phyloP scores from a whole-genome alignment of 2,113 vertebrate species.

The Pionites leucogaster region DNA sequence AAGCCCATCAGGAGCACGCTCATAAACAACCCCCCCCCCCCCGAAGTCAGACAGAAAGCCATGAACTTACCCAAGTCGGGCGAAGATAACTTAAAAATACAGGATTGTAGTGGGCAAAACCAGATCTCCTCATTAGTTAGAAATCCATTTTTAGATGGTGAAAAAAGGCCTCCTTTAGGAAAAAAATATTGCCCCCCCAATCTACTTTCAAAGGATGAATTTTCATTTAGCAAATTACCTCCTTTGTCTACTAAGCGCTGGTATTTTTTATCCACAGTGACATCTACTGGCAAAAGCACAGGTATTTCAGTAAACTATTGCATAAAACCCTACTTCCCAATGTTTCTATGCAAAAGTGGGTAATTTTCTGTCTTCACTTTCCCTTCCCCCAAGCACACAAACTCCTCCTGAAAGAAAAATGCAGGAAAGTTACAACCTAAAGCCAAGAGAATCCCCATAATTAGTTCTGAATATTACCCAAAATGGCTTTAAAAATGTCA shows the following conservation, averaged over 20 bases:
- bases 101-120: not conserved
- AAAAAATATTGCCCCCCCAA: not conserved
- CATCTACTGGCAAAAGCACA: slow-evolving; percentile 70
- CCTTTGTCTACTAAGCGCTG: slow-evolving; percentile 53
- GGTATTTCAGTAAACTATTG: not conserved
- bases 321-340: not conserved
- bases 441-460: not conserved
- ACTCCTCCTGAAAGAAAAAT: not conserved
- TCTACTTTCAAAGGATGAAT: slow-evolving; percentile 48
- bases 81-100: not conserved
- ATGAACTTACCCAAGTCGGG: not conserved
- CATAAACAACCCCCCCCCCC: not conserved
- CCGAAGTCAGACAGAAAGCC: not conserved
- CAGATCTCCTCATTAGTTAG: not conserved
- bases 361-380: not conserved
- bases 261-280: slow-evolving; percentile 63
- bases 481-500: not conserved
- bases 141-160: not conserved
- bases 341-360: not conserved
- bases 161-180: not conserved
- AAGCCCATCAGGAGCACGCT: not conserved
- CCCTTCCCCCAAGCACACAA: not conserved
- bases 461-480: not conserved
- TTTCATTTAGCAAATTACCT: slow-evolving; percentile 68
- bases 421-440: not conserved